A percentile compares a stretch with the other conserved stretches of the same genome.
phyloP scores from a whole-genome alignment of 2,888 invertebrate species.

The Euclidia mi region DNA sequence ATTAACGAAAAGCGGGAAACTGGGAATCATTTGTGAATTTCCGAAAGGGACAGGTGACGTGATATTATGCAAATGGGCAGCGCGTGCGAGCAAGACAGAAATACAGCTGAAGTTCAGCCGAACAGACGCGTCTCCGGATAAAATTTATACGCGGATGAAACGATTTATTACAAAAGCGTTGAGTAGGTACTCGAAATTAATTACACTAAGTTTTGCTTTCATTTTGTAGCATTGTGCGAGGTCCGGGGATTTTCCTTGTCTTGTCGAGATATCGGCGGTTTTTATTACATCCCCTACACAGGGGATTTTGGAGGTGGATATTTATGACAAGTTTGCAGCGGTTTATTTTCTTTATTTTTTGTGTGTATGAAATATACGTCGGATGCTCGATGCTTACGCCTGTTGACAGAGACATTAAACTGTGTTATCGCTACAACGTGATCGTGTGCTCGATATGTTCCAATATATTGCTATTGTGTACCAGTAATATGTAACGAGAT shows the following conservation, averaged over 20 bases:
- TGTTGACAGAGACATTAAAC: conserved; percentile 54
- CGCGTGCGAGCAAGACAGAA: conserved; percentile 72
- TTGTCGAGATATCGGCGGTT: conserved; percentile 70
- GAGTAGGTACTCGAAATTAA: conserved; percentile 89
- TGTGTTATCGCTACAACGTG: conserved; percentile 63
- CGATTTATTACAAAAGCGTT: conserved; percentile 90
- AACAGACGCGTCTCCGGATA: conserved; percentile 74
- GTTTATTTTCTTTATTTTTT: conserved; percentile 63
- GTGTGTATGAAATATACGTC: conserved; percentile 59
- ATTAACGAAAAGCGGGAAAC: conserved; percentile 87
- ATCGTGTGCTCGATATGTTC: conserved; percentile 51
- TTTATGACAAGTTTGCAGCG: conserved; percentile 69
- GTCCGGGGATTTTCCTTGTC: conserved; percentile 72
- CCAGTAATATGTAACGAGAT: conserved; percentile 35
- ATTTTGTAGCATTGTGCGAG: conserved; percentile 76
- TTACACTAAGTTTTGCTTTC: conserved; percentile 84
- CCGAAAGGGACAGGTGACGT: conserved; percentile 86
- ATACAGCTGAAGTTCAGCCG: conserved; percentile 72
- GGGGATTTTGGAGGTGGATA: conserved; percentile 65
- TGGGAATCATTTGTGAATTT: conserved; percentile 88
- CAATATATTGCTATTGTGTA: conserved; percentile 50
- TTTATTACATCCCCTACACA: conserved; percentile 67
- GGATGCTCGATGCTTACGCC: conserved; percentile 58
- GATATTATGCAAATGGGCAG: conserved; percentile 81
- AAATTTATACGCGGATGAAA: conserved; percentile 88